Evolutionary conservation across 2,797 vertebrate genomes (phyloP).

Genomic region (Enteromius viviparus): DNA sequence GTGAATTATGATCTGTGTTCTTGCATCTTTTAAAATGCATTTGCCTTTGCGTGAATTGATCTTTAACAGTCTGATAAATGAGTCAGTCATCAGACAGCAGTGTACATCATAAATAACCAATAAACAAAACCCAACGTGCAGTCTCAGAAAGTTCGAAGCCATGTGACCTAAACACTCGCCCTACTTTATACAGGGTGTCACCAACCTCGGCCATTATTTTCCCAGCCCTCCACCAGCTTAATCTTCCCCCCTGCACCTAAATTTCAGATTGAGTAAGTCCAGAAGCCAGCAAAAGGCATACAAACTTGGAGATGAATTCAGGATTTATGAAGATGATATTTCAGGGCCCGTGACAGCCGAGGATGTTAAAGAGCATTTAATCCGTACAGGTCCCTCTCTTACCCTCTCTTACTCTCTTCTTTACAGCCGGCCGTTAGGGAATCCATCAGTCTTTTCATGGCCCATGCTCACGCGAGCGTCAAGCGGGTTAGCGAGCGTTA

Average conservation of each 20-base stretch:
- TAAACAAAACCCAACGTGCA: slow-evolving; percentile 77
- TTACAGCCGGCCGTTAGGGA: slow-evolving; percentile 83
- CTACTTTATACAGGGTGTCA: slow-evolving; percentile 73
- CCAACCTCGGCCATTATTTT: slow-evolving; percentile 75
- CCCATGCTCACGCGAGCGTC: slow-evolving; percentile 81
- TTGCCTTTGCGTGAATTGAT: slow-evolving; percentile 97
- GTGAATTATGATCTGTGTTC: slow-evolving; percentile 93
- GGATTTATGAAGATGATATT: slow-evolving; percentile 88
- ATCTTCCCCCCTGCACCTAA: slow-evolving; percentile 79
- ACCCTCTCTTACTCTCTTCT: slow-evolving; percentile 60
- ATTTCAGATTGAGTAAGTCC: slow-evolving; percentile 86
- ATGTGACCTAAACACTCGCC: slow-evolving; percentile 71
- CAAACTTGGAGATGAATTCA: slow-evolving; percentile 83
- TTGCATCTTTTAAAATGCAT: slow-evolving; percentile 88
- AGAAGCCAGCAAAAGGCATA: slow-evolving; percentile 75
- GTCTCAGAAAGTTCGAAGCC: slow-evolving; percentile 72
- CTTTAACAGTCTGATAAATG: slow-evolving; percentile 91
- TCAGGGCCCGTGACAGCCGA: slow-evolving; percentile 76
- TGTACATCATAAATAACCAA: slow-evolving; percentile 88
- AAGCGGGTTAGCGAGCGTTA: slow-evolving; percentile 83
- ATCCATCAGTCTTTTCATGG: slow-evolving; percentile 87
- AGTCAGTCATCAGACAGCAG: slow-evolving; percentile 80
- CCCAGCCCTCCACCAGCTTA: slow-evolving; percentile 77
- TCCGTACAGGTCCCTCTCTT: slow-evolving; percentile 64
- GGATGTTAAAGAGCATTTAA: slow-evolving; percentile 83